Conservation (phyloP, 2,113 vertebrate genomes). For the Sakesphorus luctuosus region DNA sequence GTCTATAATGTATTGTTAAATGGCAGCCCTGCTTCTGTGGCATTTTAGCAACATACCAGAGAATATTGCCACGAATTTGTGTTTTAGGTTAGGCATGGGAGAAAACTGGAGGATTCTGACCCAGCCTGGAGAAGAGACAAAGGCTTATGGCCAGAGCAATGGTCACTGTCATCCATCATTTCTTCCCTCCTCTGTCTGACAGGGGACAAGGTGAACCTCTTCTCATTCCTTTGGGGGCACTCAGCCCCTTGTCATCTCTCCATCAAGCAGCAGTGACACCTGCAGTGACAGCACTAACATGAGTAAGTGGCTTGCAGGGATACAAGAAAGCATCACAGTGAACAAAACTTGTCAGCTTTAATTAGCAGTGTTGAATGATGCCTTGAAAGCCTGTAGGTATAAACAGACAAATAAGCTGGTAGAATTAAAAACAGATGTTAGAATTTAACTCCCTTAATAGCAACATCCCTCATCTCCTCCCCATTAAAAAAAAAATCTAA, state of each 20-base stretch:
- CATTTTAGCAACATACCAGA: not conserved
- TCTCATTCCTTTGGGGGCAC: not conserved
- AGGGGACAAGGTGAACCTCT: constrained; percentile 5
- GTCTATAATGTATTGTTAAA: not conserved
- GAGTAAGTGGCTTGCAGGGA: constrained; percentile 47
- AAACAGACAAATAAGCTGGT: constrained; percentile 57
- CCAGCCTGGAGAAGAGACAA: not conserved
- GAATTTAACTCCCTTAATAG: constrained; percentile 55
- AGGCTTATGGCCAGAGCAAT: not conserved
- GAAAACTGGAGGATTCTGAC: not conserved
- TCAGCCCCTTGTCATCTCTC: constrained; percentile 24
- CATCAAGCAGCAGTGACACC: constrained; percentile 32
- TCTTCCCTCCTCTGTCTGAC: not conserved
- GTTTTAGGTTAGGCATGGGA: not conserved
- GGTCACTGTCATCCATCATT: constrained; percentile 27
- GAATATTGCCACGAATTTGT: not conserved
- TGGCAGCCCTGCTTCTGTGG: not conserved
- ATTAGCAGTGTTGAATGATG: constrained; percentile 56
- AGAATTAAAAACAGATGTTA: constrained; percentile 68
- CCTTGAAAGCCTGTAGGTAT: constrained; percentile 59
- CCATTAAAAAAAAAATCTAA: not conserved
- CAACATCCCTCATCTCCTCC: not conserved
- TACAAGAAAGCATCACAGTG: not conserved
- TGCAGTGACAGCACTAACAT: constrained; percentile 36
- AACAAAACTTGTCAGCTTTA: constrained; percentile 66